Evolutionary conservation across 2,888 invertebrate genomes (phyloP), one percentile per base, ranked within the genome.

Genomic region (Cryptophagus acutangulus): DNA sequence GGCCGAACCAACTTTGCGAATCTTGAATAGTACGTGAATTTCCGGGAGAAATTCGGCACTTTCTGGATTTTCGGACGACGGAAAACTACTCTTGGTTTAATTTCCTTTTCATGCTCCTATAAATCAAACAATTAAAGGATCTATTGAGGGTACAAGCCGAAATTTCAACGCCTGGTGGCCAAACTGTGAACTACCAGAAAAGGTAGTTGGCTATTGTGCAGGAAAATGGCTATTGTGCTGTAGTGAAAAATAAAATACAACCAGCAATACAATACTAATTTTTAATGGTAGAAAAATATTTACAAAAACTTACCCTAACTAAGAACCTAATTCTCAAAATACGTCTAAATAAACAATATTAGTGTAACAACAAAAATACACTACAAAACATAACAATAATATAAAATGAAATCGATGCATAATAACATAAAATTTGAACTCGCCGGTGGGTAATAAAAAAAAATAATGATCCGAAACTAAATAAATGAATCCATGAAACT

Each of bases 21-120:
- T 48, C 61, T 52, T 25, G 52, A 58, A 51, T 67, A 69, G 45
- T 69, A 69, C 3, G 67, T 67, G 43, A 62, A 67, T 51, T 67
- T 67, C 49, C 58, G 66, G 4, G 65, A 54, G 36, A 62, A 54
- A 48, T 63, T 66, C 30, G 53, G 54, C 38, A 61, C 57, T 52
- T 58, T 63, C 46, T 54, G 43, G 25, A 51, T 54, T 45, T 52
- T 55, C 14, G 46, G 54, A 26, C 38, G 40, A 12, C 44, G 45
- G n/a, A 46, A 38, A 26, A 10, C 28, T 17, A 40, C 34, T 37
- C 43, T 45, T 9, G 43, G 41, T 43, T 50, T 54, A 24, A 55
- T 55, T 35, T 50, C 43, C 41, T 45, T 57, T 24, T 49, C 51
- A 29, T 55, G 53, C 24, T 57, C 58, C 58, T 59, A 38, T 20